Evolutionary conservation across 2,888 invertebrate genomes (phyloP), one percentile per base, ranked within the genome.

Genomic region (Brachypterus glaber): DNA sequence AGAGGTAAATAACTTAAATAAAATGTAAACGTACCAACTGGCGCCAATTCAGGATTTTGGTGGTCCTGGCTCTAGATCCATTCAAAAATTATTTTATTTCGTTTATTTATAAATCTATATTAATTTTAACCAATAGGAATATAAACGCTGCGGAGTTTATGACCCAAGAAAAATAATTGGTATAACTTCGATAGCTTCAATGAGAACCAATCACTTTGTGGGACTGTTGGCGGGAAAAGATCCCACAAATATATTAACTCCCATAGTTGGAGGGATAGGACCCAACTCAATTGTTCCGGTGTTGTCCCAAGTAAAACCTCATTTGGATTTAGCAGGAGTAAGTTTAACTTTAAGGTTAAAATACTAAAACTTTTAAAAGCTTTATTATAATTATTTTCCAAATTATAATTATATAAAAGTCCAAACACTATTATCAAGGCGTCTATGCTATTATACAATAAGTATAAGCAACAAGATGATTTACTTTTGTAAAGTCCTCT

Each of bases 141-240:
- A 57, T 38, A 59, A 60, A 44, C 60, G 57, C 45, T 57, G 56
- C 17, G 52, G 54, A 15, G 51, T 52, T 1, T 59, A 59, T 40
- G 57, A 62, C 35, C 47, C 46, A 12, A 52, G 54, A 39, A 57
- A 54, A 47, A 57, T 66, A 16, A 55, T 64, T 11, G 66, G 66
- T 3, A 43, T 62, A 7, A 54, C 58, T 9, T 54, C 50, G 13
- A 37, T 53, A 17, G 46, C 46, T 9, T 47, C 49, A 1, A 53
- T 57, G 53, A 48, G 54, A 43, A 55, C 61, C 0, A 63, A 60
- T 37, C 44, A 55, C 17, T 46, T 54, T 30, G 48, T 62, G 16
- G 57, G 53, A 7, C 44, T 47, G 7, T 43, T 51, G 26, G 44
- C 50, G n/a, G 50, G 55, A 3, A 44, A 47, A 35, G 46, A 58